Evolutionary conservation across 2,113 vertebrate species (phyloP), one percentile per base, ranked within the genome.

Genomic region (Corythornis cristatus): DNA sequence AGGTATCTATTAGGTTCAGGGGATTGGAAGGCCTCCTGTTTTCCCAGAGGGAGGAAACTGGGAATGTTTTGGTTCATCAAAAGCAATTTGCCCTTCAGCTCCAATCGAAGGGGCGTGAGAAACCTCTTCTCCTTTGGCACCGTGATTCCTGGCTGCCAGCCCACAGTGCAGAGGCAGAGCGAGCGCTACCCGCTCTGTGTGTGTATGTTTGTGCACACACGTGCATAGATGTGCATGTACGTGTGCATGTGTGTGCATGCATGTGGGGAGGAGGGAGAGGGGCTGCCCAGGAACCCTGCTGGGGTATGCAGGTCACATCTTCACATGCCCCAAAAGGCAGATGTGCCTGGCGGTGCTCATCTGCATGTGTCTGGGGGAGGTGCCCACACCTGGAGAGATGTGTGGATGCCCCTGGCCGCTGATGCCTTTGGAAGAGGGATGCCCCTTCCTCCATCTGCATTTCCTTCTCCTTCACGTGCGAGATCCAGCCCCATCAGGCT

Each of bases 371-470:
- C 58, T 21, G 2, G 16, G 17, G 50, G 72, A 45, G 9, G 12
- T 45, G 53, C 12, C 40, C 0, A 0, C 2, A 9, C 29, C 35
- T 35, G 45, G 11, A 57, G 22, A 85, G 53, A 42, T 0, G 0
- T 23, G 45, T 0, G 3, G 42, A 31, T 88, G n/a, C 11, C 43
- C 26, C 45, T 8, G 29, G 33, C 42, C 71, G 56, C 68, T 22
- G 25, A 4, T 2, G 3, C 18, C n/a, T 45, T 45, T 21, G 54
- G 42, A 72, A 17, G 26, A 29, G n/a, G 23, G 11, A n/a, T 50
- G 29, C 25, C 23, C 35, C n/a, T 82, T 90, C 35, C 42, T 76
- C 20, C 15, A 21, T 67, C 37, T 64, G 18, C 2, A 1, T 62
- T 80, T 83, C 26, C 23, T 81, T 71, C 37, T 33, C 46, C 31